Evolutionary conservation across 2,797 vertebrate species (phyloP), one percentile per base, ranked within the genome.

Genomic region (Trematomus bernacchii): DNA sequence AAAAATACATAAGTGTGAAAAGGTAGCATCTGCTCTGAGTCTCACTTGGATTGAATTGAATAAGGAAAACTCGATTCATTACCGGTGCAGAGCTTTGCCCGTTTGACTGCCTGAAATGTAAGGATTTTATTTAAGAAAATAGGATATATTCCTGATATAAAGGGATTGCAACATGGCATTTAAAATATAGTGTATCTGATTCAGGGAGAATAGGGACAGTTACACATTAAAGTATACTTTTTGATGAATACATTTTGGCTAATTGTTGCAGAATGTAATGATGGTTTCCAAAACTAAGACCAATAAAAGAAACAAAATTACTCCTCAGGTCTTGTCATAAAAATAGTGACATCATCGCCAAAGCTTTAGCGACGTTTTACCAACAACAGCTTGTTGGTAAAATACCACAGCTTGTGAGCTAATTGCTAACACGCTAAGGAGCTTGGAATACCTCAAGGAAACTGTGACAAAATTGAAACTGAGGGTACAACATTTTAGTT

Each of bases 1-100:
- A 15, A 40, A 67, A 48, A 42, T 6, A 14, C 4, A 50, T 0
- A 16, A 3, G 46, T 53, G 46, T 70, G 53, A 52, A 60, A 63
- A 33, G 55, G 43, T 64, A n/a, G 30, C 55, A 66, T 79, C 60
- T 74, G 54, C 30, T 66, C 2, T 27, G 0, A 40, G 42, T 44
- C 57, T 76, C 23, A 33, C 10, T n/a, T 52, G 15, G 33, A 3
- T 46, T 18, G 1, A 68, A 19, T 30, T 30, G 7, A 72, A 58
- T 44, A 44, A 37, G 15, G 14, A 42, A 42, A 10, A 50, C 47
- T 73, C 10, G 14, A 1, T 55, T 67, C 15, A 60, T 48, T 46
- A 44, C 40, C 12, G 21, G 16, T 2, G 65, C 6, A 27, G 19
- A 66, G 33, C 14, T 40, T 21, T 43, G 37, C 1, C 15, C 4